Conservation (phyloP, 2,888 invertebrate genomes). For the Siphlonurus alternatus region DNA sequence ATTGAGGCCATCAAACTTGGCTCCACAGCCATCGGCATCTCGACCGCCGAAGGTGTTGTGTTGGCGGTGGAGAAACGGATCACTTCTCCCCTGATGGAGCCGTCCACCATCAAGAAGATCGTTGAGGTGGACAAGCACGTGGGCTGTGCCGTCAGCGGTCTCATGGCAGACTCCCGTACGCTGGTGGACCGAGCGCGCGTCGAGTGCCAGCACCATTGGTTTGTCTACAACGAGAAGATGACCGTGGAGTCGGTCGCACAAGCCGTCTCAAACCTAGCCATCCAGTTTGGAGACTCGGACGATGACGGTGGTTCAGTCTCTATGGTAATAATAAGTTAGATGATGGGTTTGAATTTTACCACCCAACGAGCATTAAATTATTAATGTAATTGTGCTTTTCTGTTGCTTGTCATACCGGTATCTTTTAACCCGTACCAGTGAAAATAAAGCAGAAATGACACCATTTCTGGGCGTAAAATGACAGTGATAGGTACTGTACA, state of each 20-base stretch:
- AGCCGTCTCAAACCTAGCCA: conserved; percentile 96
- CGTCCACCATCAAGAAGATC: conserved; percentile 95
- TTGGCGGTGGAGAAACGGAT: conserved; percentile 96
- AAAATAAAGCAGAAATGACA: too few relatives aligned
- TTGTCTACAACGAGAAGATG: conserved; percentile 93
- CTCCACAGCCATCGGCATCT: conserved; percentile 96
- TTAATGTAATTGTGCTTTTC: neutral
- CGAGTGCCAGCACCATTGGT: conserved; percentile 98
- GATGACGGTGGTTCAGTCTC: conserved; percentile 50
- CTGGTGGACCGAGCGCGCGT: conserved; percentile 86
- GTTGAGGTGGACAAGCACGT: conserved; percentile 89
- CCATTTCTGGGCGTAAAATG: too few relatives aligned
- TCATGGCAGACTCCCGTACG: conserved; percentile 95
- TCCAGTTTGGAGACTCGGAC: conserved; percentile 97
- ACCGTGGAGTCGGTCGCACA: conserved; percentile 95
- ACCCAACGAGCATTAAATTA: too few relatives aligned
- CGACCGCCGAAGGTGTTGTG: conserved; percentile 90
- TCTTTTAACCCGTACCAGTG: too few relatives aligned
- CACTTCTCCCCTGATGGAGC: conserved; percentile 91
- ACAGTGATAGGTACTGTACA: too few relatives aligned
- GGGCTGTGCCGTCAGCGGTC: conserved; percentile 88
- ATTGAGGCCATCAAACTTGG: conserved; percentile 99
- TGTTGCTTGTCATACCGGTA: too few relatives aligned
- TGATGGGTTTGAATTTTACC: neutral
- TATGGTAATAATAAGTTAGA: conserved; percentile 51